Evolutionary conservation across 2,888 invertebrate species (phyloP), one percentile per base, ranked within the genome.

Genomic region (Leptopilina drosophilae): DNA sequence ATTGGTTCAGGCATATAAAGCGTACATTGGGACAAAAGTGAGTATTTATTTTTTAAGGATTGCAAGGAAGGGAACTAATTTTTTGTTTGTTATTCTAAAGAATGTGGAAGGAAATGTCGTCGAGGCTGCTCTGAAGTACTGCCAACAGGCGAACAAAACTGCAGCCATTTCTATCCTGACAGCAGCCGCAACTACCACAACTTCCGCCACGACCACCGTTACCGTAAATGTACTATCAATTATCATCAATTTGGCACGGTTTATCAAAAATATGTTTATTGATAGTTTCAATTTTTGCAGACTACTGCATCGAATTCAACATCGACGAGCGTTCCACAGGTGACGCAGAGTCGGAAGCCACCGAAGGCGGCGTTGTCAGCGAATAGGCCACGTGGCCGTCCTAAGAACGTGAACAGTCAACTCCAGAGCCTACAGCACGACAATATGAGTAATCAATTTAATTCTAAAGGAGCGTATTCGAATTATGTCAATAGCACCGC

Each of bases 71-170:
- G 46, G 14, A 15, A 65, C 26, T 26, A 53, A 46, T 62, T 66
- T 81, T 26, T 33, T 75, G 76, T 46, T 77, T 69, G 20, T 67
- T n/a, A 75, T 77, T 79, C 83, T 77, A n/a, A 73, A 93, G 92
- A 88, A 92, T 67, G 92, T 94, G 11, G 95, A 95, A 84, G 95
- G 93, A 79, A 95, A 95, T 87, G 91, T 94, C 11, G 92, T 95
- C 6, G 96, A 96, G 85, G 91, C 95, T 59, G 96, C 95, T 73
- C 93, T 95, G 84, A 96, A 95, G 89, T 95, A 95, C 86, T 96
- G 96, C 87, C 94, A 95, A 83, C 94, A 94, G 33, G 92, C 93
- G 0, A 93, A 94, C 81, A 95, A 94, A 89, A 93, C 94, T 78
- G 93, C 93, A 81, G 93, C 93, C 5, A 93, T 92, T 84, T 86